Evolutionary conservation across 2,888 invertebrate species (phyloP).

Genomic region (Caprella mutica): DNA sequence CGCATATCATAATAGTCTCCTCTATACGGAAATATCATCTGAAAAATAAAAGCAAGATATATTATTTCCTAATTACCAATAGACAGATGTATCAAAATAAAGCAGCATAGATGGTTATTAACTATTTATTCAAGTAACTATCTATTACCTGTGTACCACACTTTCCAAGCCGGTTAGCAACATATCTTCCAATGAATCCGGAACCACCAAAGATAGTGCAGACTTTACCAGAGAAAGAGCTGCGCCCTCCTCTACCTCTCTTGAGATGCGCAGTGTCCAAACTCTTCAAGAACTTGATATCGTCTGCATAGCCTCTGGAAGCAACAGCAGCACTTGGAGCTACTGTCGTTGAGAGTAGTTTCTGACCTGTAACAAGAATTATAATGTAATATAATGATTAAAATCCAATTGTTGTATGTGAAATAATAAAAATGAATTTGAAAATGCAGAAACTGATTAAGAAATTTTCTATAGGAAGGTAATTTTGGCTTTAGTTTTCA

Average conservation of each 20-base stretch:
- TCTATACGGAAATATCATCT: conserved; percentile 86
- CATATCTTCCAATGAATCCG: conserved; percentile 77
- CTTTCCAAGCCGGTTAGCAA: conserved; percentile 81
- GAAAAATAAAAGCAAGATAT: conserved; percentile 39
- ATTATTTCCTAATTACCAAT: neutral
- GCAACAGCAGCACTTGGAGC: too few species aligned
- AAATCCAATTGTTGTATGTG: too few species aligned
- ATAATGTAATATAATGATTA: too few species aligned
- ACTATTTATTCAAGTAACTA: neutral
- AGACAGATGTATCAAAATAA: neutral
- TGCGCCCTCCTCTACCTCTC: conserved; percentile 79
- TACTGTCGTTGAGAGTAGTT: too few species aligned
- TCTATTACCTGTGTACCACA: conserved; percentile 59
- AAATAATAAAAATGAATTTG: too few species aligned
- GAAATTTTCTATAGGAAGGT: too few species aligned
- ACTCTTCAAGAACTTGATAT: conserved; percentile 26
- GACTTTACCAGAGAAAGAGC: conserved; percentile 91
- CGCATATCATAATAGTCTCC: conserved; percentile 68
- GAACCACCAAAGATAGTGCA: conserved; percentile 95
- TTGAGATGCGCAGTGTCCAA: conserved; percentile 47
- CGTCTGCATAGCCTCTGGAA: too few species aligned
- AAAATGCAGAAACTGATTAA: too few species aligned
- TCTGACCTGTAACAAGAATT: too few species aligned
- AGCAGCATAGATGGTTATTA: neutral
- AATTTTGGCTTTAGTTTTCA: too few species aligned